Base-by-base conservation (phyloP, 2,888 invertebrate species). In the Apamea crenata region DNA sequence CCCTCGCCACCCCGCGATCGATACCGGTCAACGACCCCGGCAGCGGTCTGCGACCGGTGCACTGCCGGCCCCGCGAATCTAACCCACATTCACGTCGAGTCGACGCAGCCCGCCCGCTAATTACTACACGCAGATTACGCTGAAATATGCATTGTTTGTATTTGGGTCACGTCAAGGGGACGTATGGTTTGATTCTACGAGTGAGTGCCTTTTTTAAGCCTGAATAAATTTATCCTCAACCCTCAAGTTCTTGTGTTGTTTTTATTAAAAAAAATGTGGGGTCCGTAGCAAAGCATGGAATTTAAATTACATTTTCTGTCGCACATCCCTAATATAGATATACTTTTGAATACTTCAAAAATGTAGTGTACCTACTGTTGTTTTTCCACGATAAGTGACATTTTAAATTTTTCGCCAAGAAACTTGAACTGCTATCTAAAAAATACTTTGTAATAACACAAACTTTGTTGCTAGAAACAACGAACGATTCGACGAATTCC, bases 11-110 rank as follows among this genome's bases (percentile, higher is more conserved):
- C 89, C 94, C 94, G 91, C 94, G 96, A 95, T 97, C 96, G 96
- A 97, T 97, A 96, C 91, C 95, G 96, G 96, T 94, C 96, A 94
- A 95, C 94, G 96, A 96, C 96, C 96, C 93, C 95, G 94, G 90
- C 90, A 91, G 93, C 93, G 94, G 94, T 93, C 94, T 92, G 92
- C 94, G 94, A 93, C 94, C 95, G 95, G 94, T 95, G 96, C 96
- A 95, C 91, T 94, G 95, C 93, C 94, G 94, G 91, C 92, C 92
- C 77, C 89, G 93, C 94, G 92, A 92, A 92, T 94, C 94, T 96
- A 96, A 95, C 95, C 95, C 94, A 96, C 95, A 94, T 96, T 94
- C 92, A 87, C 84, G 87, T 76, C 80, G 73, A 44, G 36, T 47
- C 59, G 77, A 32, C 78, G 78, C 75, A 63, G 77, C 44, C 75